Evolutionary conservation across 2,113 vertebrate species (phyloP).

Genomic region (Coturnix japonica): DNA sequence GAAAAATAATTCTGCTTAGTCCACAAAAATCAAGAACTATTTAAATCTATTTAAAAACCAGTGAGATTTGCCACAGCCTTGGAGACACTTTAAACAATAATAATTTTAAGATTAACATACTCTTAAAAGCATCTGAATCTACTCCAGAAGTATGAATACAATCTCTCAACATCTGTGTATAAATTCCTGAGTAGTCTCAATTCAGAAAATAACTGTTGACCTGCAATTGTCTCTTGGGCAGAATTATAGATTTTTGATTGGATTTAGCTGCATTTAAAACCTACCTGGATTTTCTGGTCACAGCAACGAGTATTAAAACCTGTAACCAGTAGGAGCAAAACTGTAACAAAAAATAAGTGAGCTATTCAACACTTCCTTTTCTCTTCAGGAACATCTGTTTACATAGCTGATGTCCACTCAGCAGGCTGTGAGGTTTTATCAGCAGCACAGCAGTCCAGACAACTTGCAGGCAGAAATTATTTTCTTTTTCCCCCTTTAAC

Average conservation of each 20-base stretch:
- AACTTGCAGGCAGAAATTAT: slow-evolving; percentile 19
- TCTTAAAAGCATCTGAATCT: slow-evolving; percentile 8
- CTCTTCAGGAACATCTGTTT: slow-evolving; percentile 73
- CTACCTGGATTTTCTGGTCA: slow-evolving; percentile 72
- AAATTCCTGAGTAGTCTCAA: slow-evolving; percentile 62
- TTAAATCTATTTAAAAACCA: slow-evolving; percentile 29
- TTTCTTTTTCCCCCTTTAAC: neutral
- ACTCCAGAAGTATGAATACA: slow-evolving; percentile 22
- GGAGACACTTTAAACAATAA: neutral
- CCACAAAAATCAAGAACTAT: neutral
- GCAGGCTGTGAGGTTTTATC: slow-evolving; percentile 55
- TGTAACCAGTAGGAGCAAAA: slow-evolving; percentile 74
- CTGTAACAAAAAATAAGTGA: slow-evolving; percentile 70
- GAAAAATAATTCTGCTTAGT: neutral
- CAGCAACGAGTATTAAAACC: slow-evolving; percentile 70
- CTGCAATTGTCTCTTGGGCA: slow-evolving; percentile 60
- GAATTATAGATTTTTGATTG: slow-evolving; percentile 78
- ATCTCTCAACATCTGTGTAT: slow-evolving; percentile 67
- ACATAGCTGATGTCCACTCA: slow-evolving; percentile 50
- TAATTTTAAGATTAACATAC: neutral
- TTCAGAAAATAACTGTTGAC: slow-evolving; percentile 72
- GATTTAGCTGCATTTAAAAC: slow-evolving; percentile 75
- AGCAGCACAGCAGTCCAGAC: neutral
- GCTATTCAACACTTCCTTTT: slow-evolving; percentile 69
- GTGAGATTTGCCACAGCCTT: slow-evolving; percentile 12